Conservation (phyloP, 2,797 vertebrate species). For the Poecile montanus region DNA sequence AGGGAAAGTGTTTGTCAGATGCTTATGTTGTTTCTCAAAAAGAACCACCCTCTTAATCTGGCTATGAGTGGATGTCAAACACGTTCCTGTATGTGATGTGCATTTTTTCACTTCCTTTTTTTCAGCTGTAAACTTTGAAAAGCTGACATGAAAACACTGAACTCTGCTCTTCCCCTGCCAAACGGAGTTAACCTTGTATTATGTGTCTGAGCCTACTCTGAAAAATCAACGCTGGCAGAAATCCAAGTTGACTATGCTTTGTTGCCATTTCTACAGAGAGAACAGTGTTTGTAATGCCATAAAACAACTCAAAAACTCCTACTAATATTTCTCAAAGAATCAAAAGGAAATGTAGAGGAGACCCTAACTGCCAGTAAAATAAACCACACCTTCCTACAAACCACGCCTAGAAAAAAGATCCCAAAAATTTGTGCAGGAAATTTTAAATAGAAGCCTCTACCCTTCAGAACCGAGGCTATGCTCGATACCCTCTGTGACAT, state of each 20-base stretch:
- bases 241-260: background rate
- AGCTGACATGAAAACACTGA: slow-evolving; percentile 42
- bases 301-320: background rate
- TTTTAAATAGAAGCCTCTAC: background rate
- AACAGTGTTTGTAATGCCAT: background rate
- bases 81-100: background rate
- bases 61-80: slow-evolving; percentile 30
- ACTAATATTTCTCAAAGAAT: background rate
- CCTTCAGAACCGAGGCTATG: background rate
- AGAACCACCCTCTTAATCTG: slow-evolving; percentile 53
- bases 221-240: slow-evolving; percentile 8
- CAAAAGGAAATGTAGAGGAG: background rate
- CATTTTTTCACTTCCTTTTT: slow-evolving; percentile 36
- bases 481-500: background rate
- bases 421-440: background rate
- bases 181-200: slow-evolving; percentile 9
- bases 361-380: background rate
- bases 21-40: slow-evolving; percentile 51
- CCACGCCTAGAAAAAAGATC: background rate
- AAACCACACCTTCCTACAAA: background rate
- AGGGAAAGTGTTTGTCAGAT: slow-evolving; percentile 66
- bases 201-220: background rate
- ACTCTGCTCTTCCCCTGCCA: slow-evolving; percentile 46
- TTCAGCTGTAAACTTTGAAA: slow-evolving; percentile 35
- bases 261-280: background rate